Percentiles rank a stretch among this genome's conserved stretches.
These are phyloP conservation scores for Intellagama lesueurii DNA, from an alignment of 2,797 vertebrate species.

Conservation along the genomic window DNA sequence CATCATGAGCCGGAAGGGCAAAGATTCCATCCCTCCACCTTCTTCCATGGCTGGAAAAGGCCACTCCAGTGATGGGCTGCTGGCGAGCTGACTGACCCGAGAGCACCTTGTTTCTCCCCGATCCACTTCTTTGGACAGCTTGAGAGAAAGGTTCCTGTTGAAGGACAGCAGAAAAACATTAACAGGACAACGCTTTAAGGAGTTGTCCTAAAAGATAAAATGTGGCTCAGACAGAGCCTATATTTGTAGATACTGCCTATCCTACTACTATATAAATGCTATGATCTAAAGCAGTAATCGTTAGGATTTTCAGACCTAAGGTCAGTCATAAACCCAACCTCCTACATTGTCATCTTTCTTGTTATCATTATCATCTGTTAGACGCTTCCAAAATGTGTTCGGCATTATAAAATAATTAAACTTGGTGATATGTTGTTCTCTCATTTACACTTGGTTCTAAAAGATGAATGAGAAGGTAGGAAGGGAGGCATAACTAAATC, in stretches of 20 bases:
- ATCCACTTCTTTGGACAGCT: constrained; percentile 83
- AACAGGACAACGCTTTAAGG: neutral
- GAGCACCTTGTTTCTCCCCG: constrained; percentile 79
- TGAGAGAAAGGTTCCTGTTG: constrained; percentile 79
- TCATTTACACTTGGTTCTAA: neutral
- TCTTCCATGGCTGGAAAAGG: constrained; percentile 86
- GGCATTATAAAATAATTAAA: too few relatives aligned
- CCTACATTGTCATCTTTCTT: neutral
- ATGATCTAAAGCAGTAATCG: neutral
- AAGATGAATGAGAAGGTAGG: neutral
- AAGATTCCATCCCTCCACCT: constrained; percentile 85
- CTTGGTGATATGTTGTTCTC: neutral
- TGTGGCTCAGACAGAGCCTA: neutral
- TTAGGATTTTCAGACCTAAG: neutral
- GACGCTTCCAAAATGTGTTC: neutral
- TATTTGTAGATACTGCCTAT: neutral
- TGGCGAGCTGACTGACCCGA: constrained; percentile 77
- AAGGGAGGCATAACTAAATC: too few relatives aligned
- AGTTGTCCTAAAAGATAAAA: neutral
- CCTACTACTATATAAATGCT: too few relatives aligned
- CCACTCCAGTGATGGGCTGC: constrained; percentile 84
- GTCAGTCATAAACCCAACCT: neutral
- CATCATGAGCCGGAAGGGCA: constrained; percentile 93
- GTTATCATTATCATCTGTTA: neutral
- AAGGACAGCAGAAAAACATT: constrained; percentile 50